Base-by-base conservation (phyloP, 1,140 invertebrate genomes). In the Solen grandis region DNA sequence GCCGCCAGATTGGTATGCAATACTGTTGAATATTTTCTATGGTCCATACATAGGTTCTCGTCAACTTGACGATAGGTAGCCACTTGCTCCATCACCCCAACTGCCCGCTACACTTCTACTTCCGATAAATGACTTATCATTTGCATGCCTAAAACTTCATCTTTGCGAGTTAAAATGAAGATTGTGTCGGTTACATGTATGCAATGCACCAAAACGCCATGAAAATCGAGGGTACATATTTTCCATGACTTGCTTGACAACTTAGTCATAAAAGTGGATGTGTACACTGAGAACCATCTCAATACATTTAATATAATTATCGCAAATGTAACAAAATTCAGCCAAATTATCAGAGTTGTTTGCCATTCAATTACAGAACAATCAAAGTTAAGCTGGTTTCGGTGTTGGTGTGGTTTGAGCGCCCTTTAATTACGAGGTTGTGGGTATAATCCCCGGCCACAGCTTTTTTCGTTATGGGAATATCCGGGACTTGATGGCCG, bases 1-100 rank as follows among this genome's bases (percentile, higher is more conserved):
- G 62, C n/a, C 62, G 29, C n/a, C 62, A n/a, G 31, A 65, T 36
- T 10, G 62, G 62, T 65, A 36, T 65, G n/a, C 62, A n/a, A 65
- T 65, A 36, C 62, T 65, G n/a, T 36, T 65, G 57, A 22, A 60
- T 31, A 27, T 33, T 31, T 19, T 3, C 5, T 65, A 65, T 65
- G 62, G 62, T 65, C 33, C 62, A 65, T 38, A 10, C 33, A 2
- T 38, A 36, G 62, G 2, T 33, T 36, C 33, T 14, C 8, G 5
- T 36, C n/a, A n/a, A n/a, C n/a, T n/a, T 36, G 4, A 65, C 62
- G 60, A 63, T 29, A n/a, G 22, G 22, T 14, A 63, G 60, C 60
- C 60, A 27, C 62, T 65, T 65, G 62, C 62, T 65, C 62, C 62
- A 36, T 31, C 31, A 65, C 41, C n/a, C 5, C n/a, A 36, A 36